Conservation (phyloP, 2,888 invertebrate genomes). For the Notocelia uddmanniana region DNA sequence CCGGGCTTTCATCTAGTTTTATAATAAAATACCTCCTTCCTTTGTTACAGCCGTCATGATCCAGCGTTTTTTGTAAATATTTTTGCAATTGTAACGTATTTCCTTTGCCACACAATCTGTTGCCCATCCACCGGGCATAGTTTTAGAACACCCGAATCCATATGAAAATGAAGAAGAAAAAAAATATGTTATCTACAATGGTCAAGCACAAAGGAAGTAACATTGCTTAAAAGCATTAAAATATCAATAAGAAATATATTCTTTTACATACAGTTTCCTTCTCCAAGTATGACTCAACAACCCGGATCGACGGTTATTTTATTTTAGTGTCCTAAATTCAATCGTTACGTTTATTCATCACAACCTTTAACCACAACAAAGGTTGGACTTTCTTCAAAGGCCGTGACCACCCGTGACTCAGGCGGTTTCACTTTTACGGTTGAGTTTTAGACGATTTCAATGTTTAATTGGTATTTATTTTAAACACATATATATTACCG, state of each 20-base stretch:
- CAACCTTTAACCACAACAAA: constrained; percentile 44
- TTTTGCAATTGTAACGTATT: no score
- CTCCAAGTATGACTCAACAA: constrained; percentile 8
- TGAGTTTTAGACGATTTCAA: constrained; percentile 26
- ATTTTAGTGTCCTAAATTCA: constrained; percentile 1
- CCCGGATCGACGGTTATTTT: neutral
- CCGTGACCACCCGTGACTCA: constrained; percentile 32
- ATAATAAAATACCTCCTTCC: no score
- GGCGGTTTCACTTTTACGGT: constrained; percentile 40
- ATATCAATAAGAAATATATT: neutral
- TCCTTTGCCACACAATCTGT: no score
- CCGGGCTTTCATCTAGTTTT: no score
- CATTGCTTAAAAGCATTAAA: neutral
- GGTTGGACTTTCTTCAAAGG: constrained; percentile 40
- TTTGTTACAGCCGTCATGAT: no score
- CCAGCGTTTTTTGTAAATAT: no score
- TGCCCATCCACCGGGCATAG: no score
- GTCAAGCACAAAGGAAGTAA: neutral
- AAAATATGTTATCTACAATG: no score
- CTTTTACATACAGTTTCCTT: neutral
- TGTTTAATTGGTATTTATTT: neutral
- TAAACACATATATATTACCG: no score
- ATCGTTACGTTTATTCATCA: constrained; percentile 13
- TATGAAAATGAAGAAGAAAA: no score
- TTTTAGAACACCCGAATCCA: no score